phyloP scores from a whole-genome alignment of 2,888 invertebrate species.

The Ormyrus thymus region DNA sequence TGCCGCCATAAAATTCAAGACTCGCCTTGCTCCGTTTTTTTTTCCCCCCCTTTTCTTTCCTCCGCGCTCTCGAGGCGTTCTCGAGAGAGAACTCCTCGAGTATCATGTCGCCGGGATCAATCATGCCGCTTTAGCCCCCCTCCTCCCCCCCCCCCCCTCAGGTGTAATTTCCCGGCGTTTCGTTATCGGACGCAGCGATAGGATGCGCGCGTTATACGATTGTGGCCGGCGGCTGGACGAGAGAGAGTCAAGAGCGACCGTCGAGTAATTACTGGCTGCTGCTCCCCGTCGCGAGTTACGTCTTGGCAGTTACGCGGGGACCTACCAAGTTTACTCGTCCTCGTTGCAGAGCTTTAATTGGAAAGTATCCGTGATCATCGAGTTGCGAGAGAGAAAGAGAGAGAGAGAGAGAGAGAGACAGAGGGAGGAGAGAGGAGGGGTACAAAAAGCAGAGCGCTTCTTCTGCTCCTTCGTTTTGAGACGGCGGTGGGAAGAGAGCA shows the following conservation, averaged over 20 bases:
- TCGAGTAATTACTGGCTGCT: neutral
- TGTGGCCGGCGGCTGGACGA: neutral
- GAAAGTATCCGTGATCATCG: slow-evolving; percentile 39
- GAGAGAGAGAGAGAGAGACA: neutral
- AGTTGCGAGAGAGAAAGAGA: slow-evolving; percentile 17
- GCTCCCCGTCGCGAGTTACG: too few relatives aligned
- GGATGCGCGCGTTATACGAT: slow-evolving; percentile 6
- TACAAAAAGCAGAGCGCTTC: neutral
- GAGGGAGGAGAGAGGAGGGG: neutral
- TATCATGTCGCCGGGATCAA: slow-evolving; percentile 19
- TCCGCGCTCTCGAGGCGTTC: neutral
- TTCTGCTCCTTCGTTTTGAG: neutral
- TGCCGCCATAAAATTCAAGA: too few relatives aligned
- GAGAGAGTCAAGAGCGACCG: neutral
- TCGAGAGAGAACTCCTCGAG: neutral
- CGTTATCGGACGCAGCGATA: slow-evolving; percentile 14
- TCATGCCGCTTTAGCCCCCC: slow-evolving; percentile 22
- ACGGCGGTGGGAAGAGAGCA: neutral
- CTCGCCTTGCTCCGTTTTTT: neutral
- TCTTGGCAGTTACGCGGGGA: neutral
- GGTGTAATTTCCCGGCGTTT: slow-evolving; percentile 37
- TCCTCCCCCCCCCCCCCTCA: too few relatives aligned
- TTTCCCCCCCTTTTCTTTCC: neutral
- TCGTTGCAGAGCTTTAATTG: slow-evolving; percentile 42
- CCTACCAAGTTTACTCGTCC: slow-evolving; percentile 25